Base-by-base conservation (phyloP, 2,888 invertebrate genomes). In the Philereme vetulata region DNA sequence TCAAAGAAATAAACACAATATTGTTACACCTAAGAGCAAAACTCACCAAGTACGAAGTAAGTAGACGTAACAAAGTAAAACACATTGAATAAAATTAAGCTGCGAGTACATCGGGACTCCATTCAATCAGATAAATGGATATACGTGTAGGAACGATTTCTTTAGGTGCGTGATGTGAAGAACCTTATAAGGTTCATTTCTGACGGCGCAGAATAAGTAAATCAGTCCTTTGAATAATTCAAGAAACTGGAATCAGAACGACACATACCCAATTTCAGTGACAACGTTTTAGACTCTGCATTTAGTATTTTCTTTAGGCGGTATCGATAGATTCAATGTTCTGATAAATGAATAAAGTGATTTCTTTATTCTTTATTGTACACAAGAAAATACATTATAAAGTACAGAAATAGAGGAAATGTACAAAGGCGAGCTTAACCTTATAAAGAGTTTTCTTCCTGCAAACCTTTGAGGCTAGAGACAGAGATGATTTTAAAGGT, bases 201-300 rank as follows among this genome's bases (percentile, higher is more conserved):
- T 60, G 45, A 55, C 58, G 63, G 54, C 56, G 60, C 42, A 60
- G 63, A 67, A 56, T 69, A 67, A 69, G 68, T 69, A 69, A 69
- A 69, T 69, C 69, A 69, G 64, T 48, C 62, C 60, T 55, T 60
- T 69, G 69, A 67, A 69, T 69, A 60, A 69, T 69, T 69, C 69
- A 69, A 59, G 67, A 69, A 62, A 65, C 58, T 62, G 53, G 60
- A 63, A 56, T 62, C 61, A 62, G 65, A 56, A 67, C 64, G 62
- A 66, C 67, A 59, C 60, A 62, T 60, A 46, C 60, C 64, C 52
- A 62, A 60, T 60, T 64, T 62, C 38, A 55, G 52, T 49, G 67
- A 60, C 68, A 64, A 60, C 63, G 54, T 54, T n/a, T n/a, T 51
- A 59, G 49, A 52, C 45, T 21, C 55, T 53, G 43, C 56, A 56